Percentiles rank a stretch among this genome's conserved stretches.
Conservation (phyloP, 2,113 vertebrate species). For the Zosterops borbonicus region DNA sequence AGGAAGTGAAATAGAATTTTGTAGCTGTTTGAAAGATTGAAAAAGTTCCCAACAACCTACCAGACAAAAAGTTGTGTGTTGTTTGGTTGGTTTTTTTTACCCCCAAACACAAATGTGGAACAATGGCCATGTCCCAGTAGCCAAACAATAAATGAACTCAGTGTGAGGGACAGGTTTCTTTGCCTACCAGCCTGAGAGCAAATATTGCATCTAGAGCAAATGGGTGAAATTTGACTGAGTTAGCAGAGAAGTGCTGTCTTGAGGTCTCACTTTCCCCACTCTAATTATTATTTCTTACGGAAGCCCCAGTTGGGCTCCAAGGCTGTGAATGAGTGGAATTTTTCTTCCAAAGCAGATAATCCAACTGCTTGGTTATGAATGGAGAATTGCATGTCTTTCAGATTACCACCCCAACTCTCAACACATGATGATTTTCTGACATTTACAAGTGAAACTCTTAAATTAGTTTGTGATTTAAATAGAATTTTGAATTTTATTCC, state of each 20-base stretch:
- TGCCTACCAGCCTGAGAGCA: neutral
- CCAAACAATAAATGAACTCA: neutral
- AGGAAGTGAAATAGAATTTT: neutral
- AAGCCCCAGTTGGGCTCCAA: neutral
- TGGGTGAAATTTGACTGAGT: neutral
- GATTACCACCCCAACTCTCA: neutral
- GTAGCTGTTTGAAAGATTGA: neutral
- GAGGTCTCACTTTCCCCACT: neutral
- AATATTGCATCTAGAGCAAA: neutral
- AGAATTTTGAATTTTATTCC: neutral
- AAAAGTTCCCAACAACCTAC: neutral
- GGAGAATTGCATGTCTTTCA: neutral
- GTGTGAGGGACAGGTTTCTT: neutral
- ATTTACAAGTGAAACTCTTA: neutral
- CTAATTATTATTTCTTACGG: conserved; percentile 18
- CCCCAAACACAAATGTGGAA: neutral
- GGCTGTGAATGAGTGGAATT: conserved; percentile 15
- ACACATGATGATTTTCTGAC: neutral
- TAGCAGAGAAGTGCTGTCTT: neutral
- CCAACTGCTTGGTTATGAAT: neutral
- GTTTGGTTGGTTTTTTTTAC: neutral
- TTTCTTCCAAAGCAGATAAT: conserved; percentile 28
- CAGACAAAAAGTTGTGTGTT: neutral
- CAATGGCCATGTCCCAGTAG: neutral
- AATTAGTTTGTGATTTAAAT: conserved; percentile 27